Evolutionary conservation across 1,140 invertebrate species (phyloP).

Genomic region (Drosophila jambulina): DNA sequence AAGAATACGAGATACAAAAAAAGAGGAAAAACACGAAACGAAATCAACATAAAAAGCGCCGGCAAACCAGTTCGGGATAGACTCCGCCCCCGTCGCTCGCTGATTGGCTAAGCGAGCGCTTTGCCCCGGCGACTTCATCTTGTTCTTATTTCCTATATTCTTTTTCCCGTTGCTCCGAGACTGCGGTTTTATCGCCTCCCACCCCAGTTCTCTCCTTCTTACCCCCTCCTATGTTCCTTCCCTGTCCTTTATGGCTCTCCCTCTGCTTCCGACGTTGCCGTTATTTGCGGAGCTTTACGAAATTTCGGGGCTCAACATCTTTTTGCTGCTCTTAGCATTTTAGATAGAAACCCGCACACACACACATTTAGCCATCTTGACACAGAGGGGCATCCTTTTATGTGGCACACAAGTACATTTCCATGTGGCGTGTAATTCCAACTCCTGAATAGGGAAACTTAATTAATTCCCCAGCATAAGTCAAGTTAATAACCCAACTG

Average conservation of each 20-base stretch:
- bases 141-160: slow-evolving; percentile 64
- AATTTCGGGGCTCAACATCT: slow-evolving; percentile 71
- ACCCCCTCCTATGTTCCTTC: background rate
- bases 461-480: slow-evolving; percentile 49
- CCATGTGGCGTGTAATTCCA: slow-evolving; percentile 29
- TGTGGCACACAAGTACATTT: slow-evolving; percentile 23
- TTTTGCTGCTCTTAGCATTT: slow-evolving; percentile 61
- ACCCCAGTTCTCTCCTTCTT: background rate
- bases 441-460: slow-evolving; percentile 16
- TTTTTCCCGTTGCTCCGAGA: slow-evolving; percentile 29
- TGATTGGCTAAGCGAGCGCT: slow-evolving; percentile 82
- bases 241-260: slow-evolving; percentile 2
- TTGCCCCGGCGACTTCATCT: slow-evolving; percentile 77
- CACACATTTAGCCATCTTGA: background rate
- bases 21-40: slow-evolving; percentile 59
- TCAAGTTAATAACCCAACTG: slow-evolving; percentile 31
- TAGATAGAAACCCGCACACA: slow-evolving; percentile 11
- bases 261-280: slow-evolving; percentile 18
- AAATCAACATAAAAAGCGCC: slow-evolving; percentile 77
- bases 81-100: slow-evolving; percentile 79
- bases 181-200: slow-evolving; percentile 57
- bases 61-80: slow-evolving; percentile 82
- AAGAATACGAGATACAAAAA: slow-evolving; percentile 58
- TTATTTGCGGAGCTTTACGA: slow-evolving; percentile 54
- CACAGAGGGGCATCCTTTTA: slow-evolving; percentile 28